phyloP scores from a whole-genome alignment of 2,888 invertebrate genomes.

The Ophion ellenae region DNA sequence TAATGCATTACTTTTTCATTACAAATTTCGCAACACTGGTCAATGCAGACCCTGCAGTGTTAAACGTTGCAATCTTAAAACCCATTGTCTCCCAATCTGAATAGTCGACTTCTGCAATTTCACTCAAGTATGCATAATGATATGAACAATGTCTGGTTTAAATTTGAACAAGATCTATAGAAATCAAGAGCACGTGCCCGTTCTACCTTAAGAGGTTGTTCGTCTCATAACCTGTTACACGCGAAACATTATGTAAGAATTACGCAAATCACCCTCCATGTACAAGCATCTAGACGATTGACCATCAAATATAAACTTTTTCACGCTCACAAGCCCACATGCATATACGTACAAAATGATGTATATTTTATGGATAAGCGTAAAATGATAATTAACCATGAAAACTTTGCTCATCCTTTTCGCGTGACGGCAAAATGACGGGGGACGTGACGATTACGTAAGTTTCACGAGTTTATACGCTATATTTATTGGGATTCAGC shows the following conservation, averaged over 20 bases:
- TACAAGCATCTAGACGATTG: not conserved
- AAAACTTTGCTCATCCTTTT: constrained; percentile 59
- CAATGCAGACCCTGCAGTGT: too few relatives aligned
- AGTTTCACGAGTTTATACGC: constrained; percentile 50
- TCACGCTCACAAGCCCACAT: not conserved
- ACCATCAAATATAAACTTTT: not conserved
- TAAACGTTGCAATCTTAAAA: too few relatives aligned
- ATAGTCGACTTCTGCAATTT: too few relatives aligned
- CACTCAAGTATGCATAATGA: too few relatives aligned
- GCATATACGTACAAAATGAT: not conserved
- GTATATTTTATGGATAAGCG: constrained; percentile 54
- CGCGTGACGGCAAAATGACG: constrained; percentile 46
- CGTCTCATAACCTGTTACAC: not conserved
- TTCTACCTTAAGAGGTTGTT: too few relatives aligned
- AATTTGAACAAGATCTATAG: too few relatives aligned
- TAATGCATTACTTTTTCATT: too few relatives aligned
- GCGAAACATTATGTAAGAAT: not conserved
- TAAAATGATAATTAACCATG: constrained; percentile 64
- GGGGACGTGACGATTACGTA: constrained; percentile 43
- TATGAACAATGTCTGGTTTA: too few relatives aligned
- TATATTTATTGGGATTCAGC: constrained; percentile 38
- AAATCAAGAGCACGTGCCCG: too few relatives aligned
- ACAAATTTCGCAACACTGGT: too few relatives aligned
- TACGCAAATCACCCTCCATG: not conserved
- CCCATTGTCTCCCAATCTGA: too few relatives aligned